These are phyloP conservation scores for Oligia fasciuncula DNA, from an alignment of 2,888 invertebrate species.

Conservation along the genomic window DNA sequence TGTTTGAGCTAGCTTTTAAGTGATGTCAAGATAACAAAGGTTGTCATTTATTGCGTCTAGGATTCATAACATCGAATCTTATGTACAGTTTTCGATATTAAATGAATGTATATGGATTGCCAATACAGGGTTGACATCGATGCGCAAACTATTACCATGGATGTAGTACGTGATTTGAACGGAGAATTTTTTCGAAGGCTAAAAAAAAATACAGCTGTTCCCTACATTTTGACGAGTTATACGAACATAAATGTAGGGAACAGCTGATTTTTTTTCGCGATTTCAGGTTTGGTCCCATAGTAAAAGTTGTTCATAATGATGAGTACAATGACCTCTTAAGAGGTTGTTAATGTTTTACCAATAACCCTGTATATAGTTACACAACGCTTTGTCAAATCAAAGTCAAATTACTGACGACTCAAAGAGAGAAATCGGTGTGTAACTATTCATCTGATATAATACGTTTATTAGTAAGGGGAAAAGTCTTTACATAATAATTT, in stretches of 20 bases:
- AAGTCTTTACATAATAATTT: neutral
- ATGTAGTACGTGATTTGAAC: neutral
- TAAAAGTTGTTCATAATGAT: too few species aligned
- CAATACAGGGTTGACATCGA: neutral
- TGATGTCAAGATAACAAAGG: conserved; percentile 1
- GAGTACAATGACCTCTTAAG: too few species aligned
- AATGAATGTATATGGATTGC: neutral
- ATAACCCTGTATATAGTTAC: too few species aligned
- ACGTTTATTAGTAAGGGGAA: too few species aligned
- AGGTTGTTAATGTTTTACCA: too few species aligned
- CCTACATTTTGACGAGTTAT: neutral
- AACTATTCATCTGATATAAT: too few species aligned
- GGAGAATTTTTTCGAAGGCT: neutral
- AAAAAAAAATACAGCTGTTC: neutral
- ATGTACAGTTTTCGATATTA: neutral
- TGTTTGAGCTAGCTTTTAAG: conserved; percentile 11
- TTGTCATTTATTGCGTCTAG: neutral
- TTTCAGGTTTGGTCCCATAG: too few species aligned
- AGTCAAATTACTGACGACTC: too few species aligned
- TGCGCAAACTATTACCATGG: neutral
- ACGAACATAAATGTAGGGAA: too few species aligned
- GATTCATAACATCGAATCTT: neutral
- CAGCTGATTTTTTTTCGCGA: too few species aligned
- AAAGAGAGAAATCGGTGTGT: too few species aligned
- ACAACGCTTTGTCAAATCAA: too few species aligned